Evolutionary conservation across 2,888 invertebrate species (phyloP), one percentile per base, ranked within the genome.

Genomic region (Apamea monoglypha): DNA sequence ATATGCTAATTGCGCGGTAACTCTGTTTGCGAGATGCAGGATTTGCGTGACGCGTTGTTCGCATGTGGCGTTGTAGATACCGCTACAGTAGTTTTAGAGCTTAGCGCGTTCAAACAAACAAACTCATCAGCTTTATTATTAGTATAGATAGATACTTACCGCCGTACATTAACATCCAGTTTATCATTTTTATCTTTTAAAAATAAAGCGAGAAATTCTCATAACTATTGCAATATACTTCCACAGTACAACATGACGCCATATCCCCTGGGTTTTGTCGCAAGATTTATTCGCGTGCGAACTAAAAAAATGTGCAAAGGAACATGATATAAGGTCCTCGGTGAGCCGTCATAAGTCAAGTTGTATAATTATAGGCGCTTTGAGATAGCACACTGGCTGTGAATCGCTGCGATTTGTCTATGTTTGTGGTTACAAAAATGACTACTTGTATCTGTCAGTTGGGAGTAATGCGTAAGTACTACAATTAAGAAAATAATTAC

Each of bases 281-380:
- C 88, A 93, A 92, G 94, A 94, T 94, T 94, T 93, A 94, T 94
- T 89, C 86, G 80, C 89, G 87, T 87, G 90, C 86, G 82, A 91
- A 91, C 90, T 94, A 94, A 94, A 93, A 47, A 94, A 94, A 95
- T 94, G 92, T 88, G 89, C 87, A 83, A 82, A 90, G 91, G 87
- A 91, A 87, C 86, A 91, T 93, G 93, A 94, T 94, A 92, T 93
- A 95, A 90, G 83, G 88, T 89, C 85, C 73, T 70, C 86, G 84
- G 85, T 78, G 90, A 87, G 91, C 86, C 86, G 80, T 87, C 90
- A 91, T 94, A 92, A 92, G 88, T 94, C 93, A 92, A 69, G 73
- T 85, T 84, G 86, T 86, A 80, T 89, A 91, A 88, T 89, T 90
- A 88, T 86, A 76, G 83, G 78, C 76, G 73, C 74, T 82, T 78